These are phyloP conservation scores for Pogona vitticeps DNA, from an alignment of 2,113 vertebrate species.

Conservation along the genomic window DNA sequence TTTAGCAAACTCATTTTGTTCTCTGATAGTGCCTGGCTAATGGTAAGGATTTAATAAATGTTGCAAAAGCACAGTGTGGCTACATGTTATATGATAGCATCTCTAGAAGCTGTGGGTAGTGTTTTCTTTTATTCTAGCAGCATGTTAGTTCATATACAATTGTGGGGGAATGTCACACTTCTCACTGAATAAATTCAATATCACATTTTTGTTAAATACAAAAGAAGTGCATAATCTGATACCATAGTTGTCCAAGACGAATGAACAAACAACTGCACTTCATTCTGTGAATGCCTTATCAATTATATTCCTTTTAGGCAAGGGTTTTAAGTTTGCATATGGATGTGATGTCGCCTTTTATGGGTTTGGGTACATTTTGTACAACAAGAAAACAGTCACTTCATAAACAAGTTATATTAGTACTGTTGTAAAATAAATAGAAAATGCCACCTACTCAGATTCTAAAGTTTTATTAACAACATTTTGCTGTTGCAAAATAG, in stretches of 20 bases:
- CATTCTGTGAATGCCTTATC: too few relatives aligned
- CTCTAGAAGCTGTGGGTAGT: too few relatives aligned
- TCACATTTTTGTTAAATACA: not conserved
- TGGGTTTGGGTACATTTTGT: not conserved
- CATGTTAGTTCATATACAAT: too few relatives aligned
- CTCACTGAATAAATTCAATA: not conserved
- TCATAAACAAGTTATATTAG: not conserved
- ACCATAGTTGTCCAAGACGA: not conserved
- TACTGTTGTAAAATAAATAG: not conserved
- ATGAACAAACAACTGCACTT: too few relatives aligned
- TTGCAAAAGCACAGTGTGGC: too few relatives aligned
- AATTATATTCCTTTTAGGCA: not conserved
- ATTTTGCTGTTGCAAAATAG: not conserved
- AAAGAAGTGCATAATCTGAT: not conserved
- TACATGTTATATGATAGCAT: too few relatives aligned
- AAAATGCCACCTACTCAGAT: not conserved
- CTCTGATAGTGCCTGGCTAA: not conserved
- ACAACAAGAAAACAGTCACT: not conserved
- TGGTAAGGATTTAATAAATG: constrained; percentile 4
- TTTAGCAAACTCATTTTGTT: constrained; percentile 2
- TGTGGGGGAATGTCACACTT: not conserved
- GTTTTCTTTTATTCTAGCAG: too few relatives aligned
- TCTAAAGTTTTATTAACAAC: not conserved
- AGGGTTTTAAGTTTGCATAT: not conserved
- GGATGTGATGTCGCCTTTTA: not conserved